Percentiles rank a stretch among this genome's conserved stretches.
These are phyloP conservation scores for Charina bottae DNA, from an alignment of 2,113 vertebrate genomes.

Conservation along the genomic window DNA sequence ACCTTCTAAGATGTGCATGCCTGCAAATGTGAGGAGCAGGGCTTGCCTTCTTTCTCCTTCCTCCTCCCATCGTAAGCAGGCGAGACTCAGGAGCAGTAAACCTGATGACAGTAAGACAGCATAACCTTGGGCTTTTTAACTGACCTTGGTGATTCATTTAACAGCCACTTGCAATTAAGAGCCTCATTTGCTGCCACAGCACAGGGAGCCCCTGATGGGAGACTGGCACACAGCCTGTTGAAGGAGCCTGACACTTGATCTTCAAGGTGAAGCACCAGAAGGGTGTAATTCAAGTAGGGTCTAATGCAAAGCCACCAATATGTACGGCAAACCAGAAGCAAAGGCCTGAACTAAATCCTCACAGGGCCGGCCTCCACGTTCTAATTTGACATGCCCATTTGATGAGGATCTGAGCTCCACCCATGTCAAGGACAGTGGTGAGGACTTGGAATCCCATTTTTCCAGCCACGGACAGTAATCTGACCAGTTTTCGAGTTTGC, in stretches of 20 bases:
- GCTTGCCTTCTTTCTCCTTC: accelerated
- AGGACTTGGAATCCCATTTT: neutral
- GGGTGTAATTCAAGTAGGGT: neutral
- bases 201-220: neutral
- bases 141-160: conserved; percentile 1
- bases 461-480: neutral
- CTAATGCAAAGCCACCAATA: too few species aligned
- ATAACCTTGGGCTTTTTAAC: neutral
- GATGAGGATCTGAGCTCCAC: neutral
- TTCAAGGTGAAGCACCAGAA: neutral
- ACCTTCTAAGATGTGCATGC: neutral
- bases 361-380: neutral
- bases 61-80: neutral
- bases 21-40: neutral
- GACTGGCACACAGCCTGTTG: neutral
- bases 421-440: too few species aligned
- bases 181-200: neutral
- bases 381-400: neutral
- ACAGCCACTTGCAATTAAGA: neutral
- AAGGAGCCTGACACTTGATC: neutral
- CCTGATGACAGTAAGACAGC: accelerated
- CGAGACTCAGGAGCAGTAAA: neutral
- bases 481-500: neutral
- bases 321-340: neutral
- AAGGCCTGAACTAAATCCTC: too few species aligned